These are phyloP conservation scores for Stegastes partitus DNA, from an alignment of 2,113 vertebrate species.

Conservation along the genomic window DNA sequence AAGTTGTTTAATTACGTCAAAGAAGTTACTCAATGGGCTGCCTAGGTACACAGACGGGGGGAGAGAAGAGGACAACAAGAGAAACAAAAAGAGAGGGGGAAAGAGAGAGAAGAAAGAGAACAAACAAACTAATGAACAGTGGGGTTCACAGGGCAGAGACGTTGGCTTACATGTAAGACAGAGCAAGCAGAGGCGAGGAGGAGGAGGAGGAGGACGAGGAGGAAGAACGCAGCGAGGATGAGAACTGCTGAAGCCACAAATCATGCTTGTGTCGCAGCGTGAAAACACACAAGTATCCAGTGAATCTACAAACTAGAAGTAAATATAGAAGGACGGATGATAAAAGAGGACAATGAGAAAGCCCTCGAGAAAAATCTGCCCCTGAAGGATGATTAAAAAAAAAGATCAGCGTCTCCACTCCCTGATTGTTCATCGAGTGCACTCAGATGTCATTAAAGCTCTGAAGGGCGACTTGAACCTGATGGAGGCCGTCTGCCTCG, in stretches of 20 bases:
- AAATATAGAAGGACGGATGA: slow-evolving; percentile 13
- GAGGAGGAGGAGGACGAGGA: slow-evolving; percentile 31
- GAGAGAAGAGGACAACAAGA: slow-evolving; percentile 83
- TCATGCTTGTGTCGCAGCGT: slow-evolving; percentile 40
- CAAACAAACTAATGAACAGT: slow-evolving; percentile 91
- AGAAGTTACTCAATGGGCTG: slow-evolving; percentile 99
- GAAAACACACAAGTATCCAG: background rate
- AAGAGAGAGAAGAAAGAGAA: slow-evolving; percentile 86
- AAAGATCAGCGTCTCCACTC: background rate
- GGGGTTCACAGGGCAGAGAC: slow-evolving; percentile 84
- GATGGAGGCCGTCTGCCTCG: slow-evolving; percentile 9
- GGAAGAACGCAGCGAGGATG: slow-evolving; percentile 23
- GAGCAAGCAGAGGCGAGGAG: slow-evolving; percentile 58
- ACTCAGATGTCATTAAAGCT: background rate
- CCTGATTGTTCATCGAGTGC: background rate
- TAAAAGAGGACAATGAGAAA: slow-evolving; percentile 12
- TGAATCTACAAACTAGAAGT: background rate
- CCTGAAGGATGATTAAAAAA: slow-evolving; percentile 3
- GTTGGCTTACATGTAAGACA: slow-evolving; percentile 74
- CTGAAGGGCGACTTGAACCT: slow-evolving; percentile 7
- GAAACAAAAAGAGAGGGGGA: slow-evolving; percentile 68
- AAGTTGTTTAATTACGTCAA: slow-evolving; percentile 99
- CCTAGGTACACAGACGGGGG: slow-evolving; percentile 89
- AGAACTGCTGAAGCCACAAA: slow-evolving; percentile 24
- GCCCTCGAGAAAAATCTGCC: background rate